Evolutionary conservation across 2,888 invertebrate species (phyloP), one percentile per base, ranked within the genome.

Genomic region (Heliconius ethilla): DNA sequence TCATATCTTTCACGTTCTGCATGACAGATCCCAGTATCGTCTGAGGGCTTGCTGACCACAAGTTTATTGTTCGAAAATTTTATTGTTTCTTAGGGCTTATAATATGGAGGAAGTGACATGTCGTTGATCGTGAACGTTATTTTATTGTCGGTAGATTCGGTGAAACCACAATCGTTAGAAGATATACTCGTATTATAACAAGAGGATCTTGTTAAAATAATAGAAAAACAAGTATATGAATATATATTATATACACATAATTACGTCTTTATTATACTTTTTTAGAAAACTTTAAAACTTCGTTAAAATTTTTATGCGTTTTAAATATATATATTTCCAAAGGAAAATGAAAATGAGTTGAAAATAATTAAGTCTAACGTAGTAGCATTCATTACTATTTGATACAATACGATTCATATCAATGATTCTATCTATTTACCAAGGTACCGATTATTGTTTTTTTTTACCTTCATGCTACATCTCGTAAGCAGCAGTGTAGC

Each of bases 101-200:
- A 84, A 84, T 82, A 85, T 82, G 85, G 85, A 90, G 92, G 92
- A 91, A 89, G 92, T 89, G 83, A 90, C 90, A 86, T 89, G 85
- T 91, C 90, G 91, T 89, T 92, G 89, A 83, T 84, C 88, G 89
- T 88, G 87, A 85, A 87, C 88, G 89, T 89, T 88, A 88, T 88
- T 91, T 89, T 89, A 89, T 91, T 88, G 84, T 83, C 66, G 83
- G 62, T 83, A 81, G 83, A 83, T 85, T 85, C 82, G 70, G 72
- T 70, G 22, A 63, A 74, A 82, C 83, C 81, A 83, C 82, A 75
- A 70, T 66, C 25, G 77, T 72, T 69, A 45, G 45, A 33, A 25
- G 29, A 59, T 51, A 51, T 7, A 11, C 29, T 67, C 1, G 29
- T 67, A 67, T 69, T 69, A 45, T 25, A 40, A 25, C 2, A 25